Evolutionary conservation across 2,113 vertebrate genomes (phyloP).

Genomic region (Salminus brasiliensis): DNA sequence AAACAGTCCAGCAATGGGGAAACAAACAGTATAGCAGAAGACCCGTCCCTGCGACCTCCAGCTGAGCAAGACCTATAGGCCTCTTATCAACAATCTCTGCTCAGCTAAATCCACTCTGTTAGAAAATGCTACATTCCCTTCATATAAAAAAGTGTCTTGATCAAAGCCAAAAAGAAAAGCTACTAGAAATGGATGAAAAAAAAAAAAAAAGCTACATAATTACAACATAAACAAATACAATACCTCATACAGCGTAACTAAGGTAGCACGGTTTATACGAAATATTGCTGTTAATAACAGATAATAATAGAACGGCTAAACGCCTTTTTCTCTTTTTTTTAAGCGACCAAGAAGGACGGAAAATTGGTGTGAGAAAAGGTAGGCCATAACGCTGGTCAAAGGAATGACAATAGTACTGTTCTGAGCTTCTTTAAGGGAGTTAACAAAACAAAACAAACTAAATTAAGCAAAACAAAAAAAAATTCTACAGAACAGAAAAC

Average conservation of each 20-base stretch:
- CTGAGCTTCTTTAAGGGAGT: not conserved
- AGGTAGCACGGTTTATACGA: not conserved
- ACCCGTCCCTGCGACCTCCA: not conserved
- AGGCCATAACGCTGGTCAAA: not conserved
- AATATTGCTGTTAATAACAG: conserved; percentile 10
- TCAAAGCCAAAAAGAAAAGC: conserved; percentile 41
- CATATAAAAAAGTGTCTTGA: conserved; percentile 46
- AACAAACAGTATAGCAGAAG: not conserved
- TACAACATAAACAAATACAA: conserved; percentile 44
- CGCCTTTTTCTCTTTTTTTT: not conserved
- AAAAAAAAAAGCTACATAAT: conserved; percentile 62
- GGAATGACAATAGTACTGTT: not conserved
- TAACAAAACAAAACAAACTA: too few relatives aligned
- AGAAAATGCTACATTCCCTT: conserved; percentile 48
- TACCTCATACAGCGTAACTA: not conserved
- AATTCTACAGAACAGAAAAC: too few relatives aligned
- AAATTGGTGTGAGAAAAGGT: not conserved
- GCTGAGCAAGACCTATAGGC: not conserved
- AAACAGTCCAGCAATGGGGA: conserved; percentile 10
- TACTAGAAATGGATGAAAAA: conserved; percentile 29
- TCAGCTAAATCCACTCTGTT: not conserved
- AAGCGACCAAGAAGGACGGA: not conserved
- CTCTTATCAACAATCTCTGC: conserved; percentile 5
- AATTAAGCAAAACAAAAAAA: too few relatives aligned
- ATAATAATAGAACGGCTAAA: not conserved